These are phyloP conservation scores for Clarias fuscus DNA, from an alignment of 2,797 vertebrate genomes.

Conservation along the genomic window DNA sequence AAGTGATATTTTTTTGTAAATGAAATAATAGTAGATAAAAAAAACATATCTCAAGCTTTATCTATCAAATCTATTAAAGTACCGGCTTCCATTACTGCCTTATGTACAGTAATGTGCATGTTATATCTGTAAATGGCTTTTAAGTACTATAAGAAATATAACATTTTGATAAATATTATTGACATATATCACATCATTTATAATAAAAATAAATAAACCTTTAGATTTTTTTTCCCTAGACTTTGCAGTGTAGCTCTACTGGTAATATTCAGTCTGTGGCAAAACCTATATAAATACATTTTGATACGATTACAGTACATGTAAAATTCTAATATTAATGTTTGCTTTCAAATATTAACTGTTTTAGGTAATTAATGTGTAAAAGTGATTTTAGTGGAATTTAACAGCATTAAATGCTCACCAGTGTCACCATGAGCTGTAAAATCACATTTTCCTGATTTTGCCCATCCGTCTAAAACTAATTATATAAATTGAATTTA, in stretches of 20 bases:
- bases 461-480: not conserved
- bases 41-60: not conserved
- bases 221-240: not conserved
- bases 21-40: not conserved
- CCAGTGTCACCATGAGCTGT: not conserved
- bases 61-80: not conserved
- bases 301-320: not conserved
- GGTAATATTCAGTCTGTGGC: not conserved
- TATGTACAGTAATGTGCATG: not conserved
- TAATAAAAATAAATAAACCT: not conserved
- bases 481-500: not conserved
- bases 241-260: not conserved
- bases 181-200: not conserved
- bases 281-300: not conserved
- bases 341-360: not conserved
- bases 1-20: not conserved
- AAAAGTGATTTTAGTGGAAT: not conserved
- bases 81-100: not conserved
- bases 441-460: not conserved
- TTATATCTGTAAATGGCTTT: not conserved
- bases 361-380: not conserved
- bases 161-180: not conserved
- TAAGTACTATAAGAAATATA: not conserved
- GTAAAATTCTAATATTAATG: not conserved
- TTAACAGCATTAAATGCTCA: not conserved